Conservation (phyloP, 2,797 vertebrate species). For the Lycodopsis pacificus region DNA sequence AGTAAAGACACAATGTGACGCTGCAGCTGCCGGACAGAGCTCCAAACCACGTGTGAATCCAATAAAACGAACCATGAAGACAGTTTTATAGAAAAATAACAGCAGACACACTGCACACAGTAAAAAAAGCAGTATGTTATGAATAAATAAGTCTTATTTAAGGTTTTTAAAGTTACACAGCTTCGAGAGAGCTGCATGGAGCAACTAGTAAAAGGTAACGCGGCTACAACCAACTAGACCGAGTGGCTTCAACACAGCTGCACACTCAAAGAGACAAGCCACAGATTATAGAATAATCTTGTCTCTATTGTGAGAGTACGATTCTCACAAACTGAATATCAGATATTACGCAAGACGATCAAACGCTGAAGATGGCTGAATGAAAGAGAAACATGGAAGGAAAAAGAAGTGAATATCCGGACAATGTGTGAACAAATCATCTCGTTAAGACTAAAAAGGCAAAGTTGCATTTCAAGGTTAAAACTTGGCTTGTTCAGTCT, state of each 20-base stretch:
- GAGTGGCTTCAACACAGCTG: background rate
- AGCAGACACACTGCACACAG: no score
- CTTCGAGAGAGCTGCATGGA: no score
- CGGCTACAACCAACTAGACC: no score
- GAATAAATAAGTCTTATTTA: no score
- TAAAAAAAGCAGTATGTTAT: no score
- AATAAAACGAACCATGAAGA: constrained; percentile 5
- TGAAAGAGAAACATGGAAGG: background rate
- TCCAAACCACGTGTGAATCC: constrained; percentile 10
- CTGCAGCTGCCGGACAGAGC: constrained; percentile 12
- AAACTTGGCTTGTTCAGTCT: background rate
- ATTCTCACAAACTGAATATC: constrained; percentile 27
- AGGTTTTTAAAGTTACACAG: no score
- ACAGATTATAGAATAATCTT: background rate
- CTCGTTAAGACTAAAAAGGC: background rate
- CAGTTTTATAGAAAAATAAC: background rate
- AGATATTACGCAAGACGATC: constrained; percentile 35
- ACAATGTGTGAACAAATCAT: background rate
- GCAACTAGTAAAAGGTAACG: no score
- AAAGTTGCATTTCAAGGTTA: background rate
- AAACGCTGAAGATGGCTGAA: constrained; percentile 7
- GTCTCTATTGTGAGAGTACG: constrained; percentile 20
- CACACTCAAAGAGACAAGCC: constrained; percentile 1
- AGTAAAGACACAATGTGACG: constrained; percentile 11
- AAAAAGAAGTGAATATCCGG: background rate